Evolutionary conservation across 2,113 vertebrate species (phyloP).

Genomic region (Oreochromis niloticus): DNA sequence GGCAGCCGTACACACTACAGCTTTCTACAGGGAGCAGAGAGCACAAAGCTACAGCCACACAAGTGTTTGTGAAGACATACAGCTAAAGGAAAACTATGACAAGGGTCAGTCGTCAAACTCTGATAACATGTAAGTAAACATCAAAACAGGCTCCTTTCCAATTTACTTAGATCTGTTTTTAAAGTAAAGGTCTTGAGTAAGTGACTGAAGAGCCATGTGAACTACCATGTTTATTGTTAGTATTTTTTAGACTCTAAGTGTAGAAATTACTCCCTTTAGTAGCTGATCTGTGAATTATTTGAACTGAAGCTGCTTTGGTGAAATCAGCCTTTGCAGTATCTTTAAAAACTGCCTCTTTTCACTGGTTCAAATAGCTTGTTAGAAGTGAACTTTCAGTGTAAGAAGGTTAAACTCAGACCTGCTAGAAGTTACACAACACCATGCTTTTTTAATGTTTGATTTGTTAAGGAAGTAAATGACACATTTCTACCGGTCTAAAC

Average conservation of each 20-base stretch:
- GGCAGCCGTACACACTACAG: neutral
- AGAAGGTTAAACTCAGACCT: neutral
- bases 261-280: neutral
- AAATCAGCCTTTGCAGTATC: neutral
- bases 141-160: neutral
- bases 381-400: neutral
- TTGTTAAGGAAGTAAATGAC: neutral
- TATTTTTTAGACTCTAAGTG: neutral
- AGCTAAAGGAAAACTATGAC: neutral
- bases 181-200: neutral
- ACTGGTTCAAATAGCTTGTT: neutral
- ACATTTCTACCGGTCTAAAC: neutral
- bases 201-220: neutral
- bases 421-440: neutral
- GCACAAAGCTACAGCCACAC: neutral
- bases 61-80: neutral
- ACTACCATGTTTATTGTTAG: neutral
- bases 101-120: neutral
- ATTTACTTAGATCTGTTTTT: neutral
- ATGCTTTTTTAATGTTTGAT: neutral
- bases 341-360: neutral
- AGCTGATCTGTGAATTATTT: neutral
- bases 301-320: neutral
- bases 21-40: neutral
- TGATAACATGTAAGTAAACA: slow-evolving; percentile 41